Base-by-base conservation (phyloP, 2,113 vertebrate species). In the Nicator chloris region DNA sequence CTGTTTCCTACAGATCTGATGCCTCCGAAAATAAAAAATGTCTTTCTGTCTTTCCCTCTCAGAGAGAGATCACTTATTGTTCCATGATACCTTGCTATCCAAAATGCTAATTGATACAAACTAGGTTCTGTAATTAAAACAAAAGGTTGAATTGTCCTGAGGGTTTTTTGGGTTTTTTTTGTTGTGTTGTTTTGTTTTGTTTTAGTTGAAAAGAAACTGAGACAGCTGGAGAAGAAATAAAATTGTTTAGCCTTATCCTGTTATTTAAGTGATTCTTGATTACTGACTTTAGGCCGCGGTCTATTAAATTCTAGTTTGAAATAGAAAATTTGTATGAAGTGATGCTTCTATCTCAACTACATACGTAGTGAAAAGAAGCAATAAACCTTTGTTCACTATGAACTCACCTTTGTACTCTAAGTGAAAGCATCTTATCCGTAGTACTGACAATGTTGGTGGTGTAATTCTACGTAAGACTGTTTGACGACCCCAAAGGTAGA, bases 71-170 rank as follows among this genome's bases (percentile, higher is more conserved):
- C 10, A 45, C 20, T 72, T 85, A 44, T 56, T 79, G 23, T 82
- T 95, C 90, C 86, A 47, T 57, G 33, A 57, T 83, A 30, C 8
- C 54, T 75, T 90, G 45, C 49, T 60, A 40, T 66, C 93, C n/a
- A 78, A 93, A 96, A 39, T 50, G n/a, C 40, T 92, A 91, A 84
- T 31, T 86, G 44, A 86, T 90, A 90, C 31, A 76, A 78, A 57
- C 22, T 60, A 64, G 10, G 6, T 75, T 86, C 26, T 87, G 15
- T 39, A 84, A 70, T 71, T 78, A 54, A 84, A 92, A 19, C 1
- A 35, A 35, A 79, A 82, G 45, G 30, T 7, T 47, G 50, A 70
- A 80, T 19, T 40, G 13, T 47, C 21, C 45, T 37, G 22, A 39
- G 15, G 8, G 2, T 7, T 47, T 66, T 44, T 24, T 44, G 17